phyloP scores from a whole-genome alignment of 1,140 invertebrate species.

The Macrosteles quadrilineatus region DNA sequence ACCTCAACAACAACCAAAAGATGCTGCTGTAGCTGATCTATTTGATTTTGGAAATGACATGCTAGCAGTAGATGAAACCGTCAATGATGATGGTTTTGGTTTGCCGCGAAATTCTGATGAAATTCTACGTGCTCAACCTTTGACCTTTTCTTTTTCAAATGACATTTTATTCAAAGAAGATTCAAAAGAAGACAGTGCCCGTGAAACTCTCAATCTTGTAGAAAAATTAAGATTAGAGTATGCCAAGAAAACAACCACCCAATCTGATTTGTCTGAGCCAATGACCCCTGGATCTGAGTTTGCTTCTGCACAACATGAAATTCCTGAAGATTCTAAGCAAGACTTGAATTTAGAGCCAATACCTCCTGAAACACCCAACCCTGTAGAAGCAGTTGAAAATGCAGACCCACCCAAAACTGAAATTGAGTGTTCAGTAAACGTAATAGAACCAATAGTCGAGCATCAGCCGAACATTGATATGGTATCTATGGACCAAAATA shows the following conservation, averaged over 20 bases:
- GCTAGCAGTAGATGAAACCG: constrained; percentile 59
- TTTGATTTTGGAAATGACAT: constrained; percentile 70
- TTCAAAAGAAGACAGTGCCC: constrained; percentile 72
- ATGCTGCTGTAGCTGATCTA: constrained; percentile 58
- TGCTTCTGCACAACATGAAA: neutral
- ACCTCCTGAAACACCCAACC: constrained; percentile 1
- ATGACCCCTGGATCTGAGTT: constrained; percentile 13
- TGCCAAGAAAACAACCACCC: constrained; percentile 61
- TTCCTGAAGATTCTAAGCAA: constrained; percentile 1
- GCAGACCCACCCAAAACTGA: constrained; percentile 32
- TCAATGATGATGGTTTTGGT: constrained; percentile 62
- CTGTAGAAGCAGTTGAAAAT: constrained; percentile 19
- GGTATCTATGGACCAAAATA: neutral
- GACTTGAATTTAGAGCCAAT: neutral
- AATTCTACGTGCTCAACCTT: constrained; percentile 52
- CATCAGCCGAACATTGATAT: constrained; percentile 24
- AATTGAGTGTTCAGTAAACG: constrained; percentile 31
- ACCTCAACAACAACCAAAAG: constrained; percentile 64
- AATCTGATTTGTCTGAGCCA: constrained; percentile 45
- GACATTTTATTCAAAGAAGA: constrained; percentile 73
- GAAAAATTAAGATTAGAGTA: constrained; percentile 72
- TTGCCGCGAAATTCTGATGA: constrained; percentile 62
- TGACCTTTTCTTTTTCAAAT: constrained; percentile 65
- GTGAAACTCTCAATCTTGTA: constrained; percentile 75
- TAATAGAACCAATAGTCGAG: constrained; percentile 34